Conservation (phyloP, 2,888 invertebrate genomes). For the Xiphydria camelus region DNA sequence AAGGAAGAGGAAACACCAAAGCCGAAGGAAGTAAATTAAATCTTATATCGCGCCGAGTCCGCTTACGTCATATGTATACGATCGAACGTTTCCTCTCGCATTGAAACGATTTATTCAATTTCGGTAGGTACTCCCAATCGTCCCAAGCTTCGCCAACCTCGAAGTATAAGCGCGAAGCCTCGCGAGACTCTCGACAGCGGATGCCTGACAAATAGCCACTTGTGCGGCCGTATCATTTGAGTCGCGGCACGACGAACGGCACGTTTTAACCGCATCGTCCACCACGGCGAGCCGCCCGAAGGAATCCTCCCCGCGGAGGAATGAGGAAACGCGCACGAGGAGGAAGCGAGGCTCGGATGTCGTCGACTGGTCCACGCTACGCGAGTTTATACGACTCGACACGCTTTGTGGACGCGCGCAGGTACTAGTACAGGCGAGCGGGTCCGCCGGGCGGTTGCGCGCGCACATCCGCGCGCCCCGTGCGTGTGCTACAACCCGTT, state of each 20-base stretch:
- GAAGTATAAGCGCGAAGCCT: too few relatives aligned
- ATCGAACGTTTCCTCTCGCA: too few relatives aligned
- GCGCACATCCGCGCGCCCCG: neutral
- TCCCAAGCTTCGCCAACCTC: too few relatives aligned
- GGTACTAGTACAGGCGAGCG: slow-evolving; percentile 5
- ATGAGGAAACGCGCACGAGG: slow-evolving; percentile 37
- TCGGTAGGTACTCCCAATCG: too few relatives aligned
- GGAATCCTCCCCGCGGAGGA: slow-evolving; percentile 25
- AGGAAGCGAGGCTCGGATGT: slow-evolving; percentile 41
- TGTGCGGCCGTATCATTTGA: slow-evolving; percentile 12
- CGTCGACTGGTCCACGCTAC: slow-evolving; percentile 36
- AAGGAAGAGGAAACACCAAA: too few relatives aligned
- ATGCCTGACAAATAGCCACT: slow-evolving; percentile 14
- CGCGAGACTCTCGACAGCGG: slow-evolving; percentile 15
- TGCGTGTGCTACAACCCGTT: neutral
- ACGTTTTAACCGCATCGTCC: neutral
- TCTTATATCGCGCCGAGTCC: too few relatives aligned
- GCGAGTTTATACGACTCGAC: slow-evolving; percentile 23
- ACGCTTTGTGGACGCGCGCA: slow-evolving; percentile 38
- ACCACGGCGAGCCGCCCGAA: neutral
- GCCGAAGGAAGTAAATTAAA: too few relatives aligned
- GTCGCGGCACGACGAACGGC: neutral
- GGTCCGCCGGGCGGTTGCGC: neutral
- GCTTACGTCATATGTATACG: too few relatives aligned
- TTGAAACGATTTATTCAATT: too few relatives aligned